Evolutionary conservation across 2,888 invertebrate species (phyloP).

Genomic region (Lomographa bimaculata): DNA sequence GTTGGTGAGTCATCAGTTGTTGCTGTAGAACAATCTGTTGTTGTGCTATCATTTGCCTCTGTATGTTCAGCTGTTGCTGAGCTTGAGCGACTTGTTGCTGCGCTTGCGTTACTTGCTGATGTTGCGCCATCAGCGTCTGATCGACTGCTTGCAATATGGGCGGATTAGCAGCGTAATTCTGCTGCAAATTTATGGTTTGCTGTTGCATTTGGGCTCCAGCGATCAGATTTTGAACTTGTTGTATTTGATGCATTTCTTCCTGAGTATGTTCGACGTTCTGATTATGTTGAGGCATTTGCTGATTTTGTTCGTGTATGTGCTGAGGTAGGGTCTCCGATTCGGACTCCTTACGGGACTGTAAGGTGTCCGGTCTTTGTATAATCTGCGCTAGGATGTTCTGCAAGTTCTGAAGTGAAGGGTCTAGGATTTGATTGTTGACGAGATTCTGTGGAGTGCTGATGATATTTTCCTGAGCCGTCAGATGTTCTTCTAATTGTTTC

Average conservation of each 20-base stretch:
- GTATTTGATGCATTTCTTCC: conserved; percentile 47
- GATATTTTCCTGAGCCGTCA: conserved; percentile 64
- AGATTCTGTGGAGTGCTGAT: conserved; percentile 65
- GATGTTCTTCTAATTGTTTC: conserved; percentile 70
- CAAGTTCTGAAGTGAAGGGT: conserved; percentile 79
- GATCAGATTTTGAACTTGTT: conserved; percentile 62
- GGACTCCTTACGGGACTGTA: conserved; percentile 69
- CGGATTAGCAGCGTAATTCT: conserved; percentile 61
- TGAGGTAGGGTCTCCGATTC: conserved; percentile 63
- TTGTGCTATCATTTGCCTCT: conserved; percentile 75
- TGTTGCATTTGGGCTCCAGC: conserved; percentile 63
- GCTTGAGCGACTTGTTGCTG: conserved; percentile 74
- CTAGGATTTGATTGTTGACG: conserved; percentile 67
- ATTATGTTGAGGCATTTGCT: conserved; percentile 39
- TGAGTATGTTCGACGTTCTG: conserved; percentile 43
- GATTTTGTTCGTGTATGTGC: conserved; percentile 44
- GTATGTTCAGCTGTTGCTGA: conserved; percentile 75
- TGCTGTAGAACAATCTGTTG: conserved; percentile 78
- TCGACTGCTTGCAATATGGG: conserved; percentile 59
- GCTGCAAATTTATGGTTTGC: conserved; percentile 57
- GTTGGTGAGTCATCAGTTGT: conserved; percentile 72
- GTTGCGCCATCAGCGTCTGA: conserved; percentile 64
- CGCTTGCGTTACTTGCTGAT: conserved; percentile 74
- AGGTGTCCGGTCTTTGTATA: conserved; percentile 69
- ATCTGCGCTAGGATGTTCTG: conserved; percentile 75